Percentiles rank a stretch among this genome's conserved stretches.
Conservation (phyloP, 2,888 invertebrate species). For the Ceraclea dissimilis region DNA sequence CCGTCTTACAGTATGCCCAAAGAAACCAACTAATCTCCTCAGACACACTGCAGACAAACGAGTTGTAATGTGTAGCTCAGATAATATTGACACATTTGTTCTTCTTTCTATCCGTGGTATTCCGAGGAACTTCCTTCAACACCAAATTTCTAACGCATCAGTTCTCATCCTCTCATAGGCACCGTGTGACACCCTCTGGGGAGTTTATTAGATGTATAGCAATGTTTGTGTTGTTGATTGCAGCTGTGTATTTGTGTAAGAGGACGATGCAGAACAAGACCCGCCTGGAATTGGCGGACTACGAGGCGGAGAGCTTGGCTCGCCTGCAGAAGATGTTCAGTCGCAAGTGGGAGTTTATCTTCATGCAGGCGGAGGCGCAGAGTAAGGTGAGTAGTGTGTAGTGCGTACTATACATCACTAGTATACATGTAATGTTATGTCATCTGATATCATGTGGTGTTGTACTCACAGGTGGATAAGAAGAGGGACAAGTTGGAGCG, state of each 20-base stretch:
- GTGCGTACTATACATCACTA: not conserved
- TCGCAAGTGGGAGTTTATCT: slow-evolving; percentile 99
- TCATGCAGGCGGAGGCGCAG: slow-evolving; percentile 88
- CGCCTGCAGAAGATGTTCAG: slow-evolving; percentile 98
- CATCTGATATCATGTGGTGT: too few species aligned
- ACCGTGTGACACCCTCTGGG: not conserved
- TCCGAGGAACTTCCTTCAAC: too few species aligned
- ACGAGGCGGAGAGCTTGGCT: slow-evolving; percentile 97
- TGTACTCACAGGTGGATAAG: slow-evolving; percentile 78
- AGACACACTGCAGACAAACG: too few species aligned
- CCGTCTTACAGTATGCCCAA: too few species aligned
- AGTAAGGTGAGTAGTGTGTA: slow-evolving; percentile 40
- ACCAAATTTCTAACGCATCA: too few species aligned
- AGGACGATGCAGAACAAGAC: slow-evolving; percentile 99
- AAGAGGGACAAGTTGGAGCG: slow-evolving; percentile 96
- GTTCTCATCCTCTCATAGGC: too few species aligned
- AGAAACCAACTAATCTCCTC: too few species aligned
- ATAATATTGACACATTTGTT: too few species aligned
- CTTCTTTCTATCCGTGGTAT: too few species aligned
- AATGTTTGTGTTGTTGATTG: too few species aligned
- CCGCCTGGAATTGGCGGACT: slow-evolving; percentile 92
- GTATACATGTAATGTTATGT: too few species aligned
- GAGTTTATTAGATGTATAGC: not conserved
- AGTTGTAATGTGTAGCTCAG: too few species aligned
- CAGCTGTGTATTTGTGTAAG: slow-evolving; percentile 98